Conservation (phyloP, 2,888 invertebrate species). For the Eurytoma californica region DNA sequence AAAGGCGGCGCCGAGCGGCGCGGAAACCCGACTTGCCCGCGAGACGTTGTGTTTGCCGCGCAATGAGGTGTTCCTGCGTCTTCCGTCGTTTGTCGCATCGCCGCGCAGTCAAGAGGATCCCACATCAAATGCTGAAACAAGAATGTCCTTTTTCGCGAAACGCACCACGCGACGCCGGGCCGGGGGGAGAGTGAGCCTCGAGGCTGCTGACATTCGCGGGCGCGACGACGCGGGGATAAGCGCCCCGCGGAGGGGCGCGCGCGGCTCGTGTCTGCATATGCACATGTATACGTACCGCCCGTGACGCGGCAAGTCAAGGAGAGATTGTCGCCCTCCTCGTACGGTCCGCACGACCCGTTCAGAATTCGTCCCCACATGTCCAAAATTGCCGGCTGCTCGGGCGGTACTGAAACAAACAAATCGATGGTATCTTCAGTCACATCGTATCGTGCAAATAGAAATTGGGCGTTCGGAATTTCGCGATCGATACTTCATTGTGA, state of each 20-base stretch:
- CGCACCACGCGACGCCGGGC: too few species aligned
- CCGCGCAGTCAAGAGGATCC: background rate
- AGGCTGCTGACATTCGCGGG: too few species aligned
- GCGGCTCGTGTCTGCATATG: background rate
- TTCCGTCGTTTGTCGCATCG: slow-evolving; percentile 12
- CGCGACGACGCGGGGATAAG: too few species aligned
- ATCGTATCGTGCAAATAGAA: background rate
- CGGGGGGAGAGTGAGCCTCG: too few species aligned
- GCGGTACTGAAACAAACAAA: slow-evolving; percentile 84
- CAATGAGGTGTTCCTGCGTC: slow-evolving; percentile 17
- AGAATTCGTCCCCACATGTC: slow-evolving; percentile 90
- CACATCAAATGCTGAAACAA: too few species aligned
- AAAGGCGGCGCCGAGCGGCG: too few species aligned
- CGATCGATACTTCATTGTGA: background rate
- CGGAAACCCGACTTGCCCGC: background rate
- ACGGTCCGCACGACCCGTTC: slow-evolving; percentile 88
- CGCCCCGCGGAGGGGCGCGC: too few species aligned
- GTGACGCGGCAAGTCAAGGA: slow-evolving; percentile 90
- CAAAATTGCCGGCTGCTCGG: slow-evolving; percentile 89
- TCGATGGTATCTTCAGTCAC: background rate
- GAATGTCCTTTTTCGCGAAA: too few species aligned
- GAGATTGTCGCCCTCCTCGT: slow-evolving; percentile 90
- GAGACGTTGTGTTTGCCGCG: slow-evolving; percentile 13
- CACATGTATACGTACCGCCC: slow-evolving; percentile 80
- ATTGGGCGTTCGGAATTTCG: background rate